Conservation (phyloP, 2,113 vertebrate species). For the Laticauda colubrina region DNA sequence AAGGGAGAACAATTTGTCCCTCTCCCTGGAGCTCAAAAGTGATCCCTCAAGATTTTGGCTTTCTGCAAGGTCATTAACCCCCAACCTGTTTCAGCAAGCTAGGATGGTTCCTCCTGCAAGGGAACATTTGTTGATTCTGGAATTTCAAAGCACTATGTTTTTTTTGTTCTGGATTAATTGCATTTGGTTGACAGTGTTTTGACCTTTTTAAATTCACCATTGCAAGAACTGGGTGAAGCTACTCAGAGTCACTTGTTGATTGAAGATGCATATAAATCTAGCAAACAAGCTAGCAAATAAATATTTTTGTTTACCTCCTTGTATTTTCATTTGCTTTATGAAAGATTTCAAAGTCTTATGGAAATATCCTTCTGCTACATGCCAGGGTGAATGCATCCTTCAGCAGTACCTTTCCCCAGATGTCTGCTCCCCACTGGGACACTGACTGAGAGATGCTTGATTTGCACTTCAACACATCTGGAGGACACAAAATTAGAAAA, state of each 20-base stretch:
- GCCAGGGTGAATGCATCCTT: not conserved
- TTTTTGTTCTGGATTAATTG: not conserved
- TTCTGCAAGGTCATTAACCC: not conserved
- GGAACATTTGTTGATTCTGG: not conserved
- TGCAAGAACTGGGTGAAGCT: not conserved
- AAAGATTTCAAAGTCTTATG: not conserved
- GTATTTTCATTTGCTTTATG: not conserved
- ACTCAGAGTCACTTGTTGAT: not conserved
- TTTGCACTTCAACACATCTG: not conserved
- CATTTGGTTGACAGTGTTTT: not conserved
- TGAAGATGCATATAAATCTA: not conserved
- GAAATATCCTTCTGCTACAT: not conserved
- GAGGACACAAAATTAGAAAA: not conserved
- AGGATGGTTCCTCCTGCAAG: not conserved
- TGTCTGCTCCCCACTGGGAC: not conserved
- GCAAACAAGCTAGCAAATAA: not conserved
- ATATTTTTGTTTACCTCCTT: not conserved
- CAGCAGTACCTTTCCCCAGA: not conserved
- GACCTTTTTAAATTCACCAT: not conserved
- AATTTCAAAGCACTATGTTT: not conserved
- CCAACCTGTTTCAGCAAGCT: not conserved
- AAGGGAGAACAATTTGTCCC: not conserved
- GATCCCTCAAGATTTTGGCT: not conserved
- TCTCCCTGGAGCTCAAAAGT: not conserved
- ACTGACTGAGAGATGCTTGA: not conserved